These are phyloP conservation scores for Dendrophyllia cribrosa DNA, from an alignment of 64 coral and sea anemone species.

Conservation along the genomic window DNA sequence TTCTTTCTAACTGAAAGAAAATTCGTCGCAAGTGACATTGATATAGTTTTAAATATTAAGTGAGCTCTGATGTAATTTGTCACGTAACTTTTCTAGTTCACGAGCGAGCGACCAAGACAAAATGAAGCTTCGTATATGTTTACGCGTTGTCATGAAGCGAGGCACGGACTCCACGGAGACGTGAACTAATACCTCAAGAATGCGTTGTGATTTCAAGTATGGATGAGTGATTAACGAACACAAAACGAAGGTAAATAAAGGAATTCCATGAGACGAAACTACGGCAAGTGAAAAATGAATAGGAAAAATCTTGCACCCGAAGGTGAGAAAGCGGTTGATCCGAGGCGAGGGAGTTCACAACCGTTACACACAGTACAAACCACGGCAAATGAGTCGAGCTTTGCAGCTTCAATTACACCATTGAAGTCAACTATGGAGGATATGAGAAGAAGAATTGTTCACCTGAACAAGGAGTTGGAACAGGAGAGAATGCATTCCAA, in stretches of 20 bases:
- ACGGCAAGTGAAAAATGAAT: slow-evolving; percentile 42
- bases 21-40: background rate
- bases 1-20: background rate
- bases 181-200: slow-evolving; percentile 26
- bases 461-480: slow-evolving; percentile 90
- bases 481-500: slow-evolving; percentile 75
- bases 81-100: background rate
- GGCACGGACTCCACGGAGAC: background rate
- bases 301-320: slow-evolving; percentile 40
- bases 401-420: background rate
- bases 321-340: slow-evolving; percentile 38
- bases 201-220: slow-evolving; percentile 8
- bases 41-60: background rate
- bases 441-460: slow-evolving; percentile 84
- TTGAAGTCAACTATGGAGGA: slow-evolving; percentile 52
- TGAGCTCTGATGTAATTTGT: background rate
- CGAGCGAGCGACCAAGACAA: too few species aligned
- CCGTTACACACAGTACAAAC: slow-evolving; percentile 27
- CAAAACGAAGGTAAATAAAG: background rate
- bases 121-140: background rate
- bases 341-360: slow-evolving; percentile 46
- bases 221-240: slow-evolving; percentile 12
- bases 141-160: slow-evolving; percentile 43
- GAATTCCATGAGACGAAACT: background rate
- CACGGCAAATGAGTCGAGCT: slow-evolving; percentile 12